phyloP scores from a whole-genome alignment of 2,113 vertebrate species.

The Hyperopisus bebe region DNA sequence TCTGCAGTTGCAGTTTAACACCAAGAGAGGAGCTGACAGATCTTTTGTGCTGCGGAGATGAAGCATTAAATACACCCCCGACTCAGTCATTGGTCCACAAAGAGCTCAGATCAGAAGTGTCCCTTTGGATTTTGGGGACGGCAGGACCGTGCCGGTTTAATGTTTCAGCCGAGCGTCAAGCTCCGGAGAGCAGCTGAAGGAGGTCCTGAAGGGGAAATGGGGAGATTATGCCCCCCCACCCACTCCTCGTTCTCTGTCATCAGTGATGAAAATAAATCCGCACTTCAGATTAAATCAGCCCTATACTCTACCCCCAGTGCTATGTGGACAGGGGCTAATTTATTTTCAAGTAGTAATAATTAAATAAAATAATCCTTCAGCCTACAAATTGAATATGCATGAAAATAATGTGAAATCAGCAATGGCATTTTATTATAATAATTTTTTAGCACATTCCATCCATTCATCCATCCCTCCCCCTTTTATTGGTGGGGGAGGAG shows the following conservation, averaged over 20 bases:
- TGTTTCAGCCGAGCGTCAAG: not conserved
- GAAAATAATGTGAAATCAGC: not conserved
- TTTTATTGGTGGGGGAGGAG: not conserved
- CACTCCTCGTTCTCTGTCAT: not conserved
- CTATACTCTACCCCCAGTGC: not conserved
- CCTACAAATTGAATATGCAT: not conserved
- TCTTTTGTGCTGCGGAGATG: not conserved
- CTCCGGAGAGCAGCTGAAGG: not conserved
- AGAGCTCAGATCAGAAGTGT: not conserved
- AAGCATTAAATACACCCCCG: not conserved
- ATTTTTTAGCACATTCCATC: not conserved
- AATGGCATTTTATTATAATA: not conserved
- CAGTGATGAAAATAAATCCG: not conserved
- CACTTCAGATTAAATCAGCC: not conserved
- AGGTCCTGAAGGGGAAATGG: not conserved
- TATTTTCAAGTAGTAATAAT: not conserved
- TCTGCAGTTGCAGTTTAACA: not conserved
- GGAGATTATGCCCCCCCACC: not conserved
- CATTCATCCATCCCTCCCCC: not conserved
- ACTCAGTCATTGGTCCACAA: not conserved
- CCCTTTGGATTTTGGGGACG: not conserved
- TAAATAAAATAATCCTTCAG: not conserved
- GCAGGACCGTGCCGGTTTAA: not conserved
- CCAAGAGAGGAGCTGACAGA: not conserved
- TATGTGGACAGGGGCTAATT: not conserved